A percentile compares a stretch with the other conserved stretches of the same genome.
Conservation (phyloP, 2,797 vertebrate genomes). For the Amblyraja radiata region DNA sequence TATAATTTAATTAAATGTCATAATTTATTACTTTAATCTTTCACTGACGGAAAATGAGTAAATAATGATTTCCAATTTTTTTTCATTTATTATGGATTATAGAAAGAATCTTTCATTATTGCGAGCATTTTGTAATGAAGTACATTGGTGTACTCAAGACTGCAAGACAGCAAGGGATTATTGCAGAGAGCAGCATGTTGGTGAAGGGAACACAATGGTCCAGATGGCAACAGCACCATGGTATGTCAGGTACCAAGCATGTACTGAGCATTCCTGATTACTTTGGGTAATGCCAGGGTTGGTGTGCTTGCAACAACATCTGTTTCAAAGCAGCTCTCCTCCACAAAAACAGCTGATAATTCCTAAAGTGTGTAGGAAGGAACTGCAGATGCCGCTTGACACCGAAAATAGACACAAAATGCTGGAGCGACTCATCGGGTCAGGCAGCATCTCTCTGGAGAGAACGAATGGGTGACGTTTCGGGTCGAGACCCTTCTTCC, state of each 20-base stretch:
- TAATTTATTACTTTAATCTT: slow-evolving; percentile 22
- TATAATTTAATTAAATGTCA: slow-evolving; percentile 19
- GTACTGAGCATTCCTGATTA: not conserved
- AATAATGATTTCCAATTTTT: slow-evolving; percentile 20
- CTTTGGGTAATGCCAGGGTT: not conserved
- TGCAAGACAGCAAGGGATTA: not conserved
- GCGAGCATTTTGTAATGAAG: not conserved
- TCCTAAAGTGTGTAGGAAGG: too few relatives aligned
- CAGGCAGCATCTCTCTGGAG: too few relatives aligned
- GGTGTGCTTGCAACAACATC: not conserved
- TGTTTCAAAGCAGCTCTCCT: too few relatives aligned
- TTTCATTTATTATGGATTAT: not conserved
- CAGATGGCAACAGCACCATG: not conserved
- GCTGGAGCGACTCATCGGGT: too few relatives aligned
- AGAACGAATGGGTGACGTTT: too few relatives aligned
- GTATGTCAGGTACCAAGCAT: not conserved
- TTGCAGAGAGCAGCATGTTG: not conserved
- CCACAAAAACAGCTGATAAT: too few relatives aligned
- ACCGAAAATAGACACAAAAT: too few relatives aligned
- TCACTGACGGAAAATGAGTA: not conserved
- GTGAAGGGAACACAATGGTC: not conserved
- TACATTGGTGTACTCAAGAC: not conserved
- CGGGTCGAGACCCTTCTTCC: too few relatives aligned
- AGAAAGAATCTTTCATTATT: not conserved
- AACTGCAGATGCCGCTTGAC: too few relatives aligned